These are phyloP conservation scores for Mus caroli DNA, from an alignment of 2,797 vertebrate species.

Conservation along the genomic window DNA sequence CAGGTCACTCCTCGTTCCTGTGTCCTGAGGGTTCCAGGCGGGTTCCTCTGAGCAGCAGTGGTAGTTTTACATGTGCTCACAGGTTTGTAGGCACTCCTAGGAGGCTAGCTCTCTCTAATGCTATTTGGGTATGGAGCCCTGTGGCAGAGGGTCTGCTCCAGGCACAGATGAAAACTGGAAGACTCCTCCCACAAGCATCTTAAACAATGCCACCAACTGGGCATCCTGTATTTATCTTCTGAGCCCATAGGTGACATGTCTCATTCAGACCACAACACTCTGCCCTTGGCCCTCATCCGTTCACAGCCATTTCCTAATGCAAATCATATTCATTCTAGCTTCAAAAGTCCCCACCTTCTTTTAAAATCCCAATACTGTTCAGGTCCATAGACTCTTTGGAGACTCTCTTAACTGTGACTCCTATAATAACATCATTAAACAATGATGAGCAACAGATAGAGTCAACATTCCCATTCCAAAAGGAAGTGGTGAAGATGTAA, in stretches of 20 bases:
- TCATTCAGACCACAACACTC: neutral
- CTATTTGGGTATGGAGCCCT: too few relatives aligned
- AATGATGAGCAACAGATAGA: neutral
- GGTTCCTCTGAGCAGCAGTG: too few relatives aligned
- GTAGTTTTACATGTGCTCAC: too few relatives aligned
- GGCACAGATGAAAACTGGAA: too few relatives aligned
- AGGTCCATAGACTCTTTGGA: neutral
- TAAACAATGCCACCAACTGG: neutral
- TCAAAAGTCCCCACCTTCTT: neutral
- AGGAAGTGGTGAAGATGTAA: neutral
- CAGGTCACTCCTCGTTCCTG: too few relatives aligned
- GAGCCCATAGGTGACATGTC: too few relatives aligned
- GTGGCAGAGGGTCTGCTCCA: too few relatives aligned
- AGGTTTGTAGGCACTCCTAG: too few relatives aligned
- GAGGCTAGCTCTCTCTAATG: too few relatives aligned
- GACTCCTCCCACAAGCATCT: neutral
- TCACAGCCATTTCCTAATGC: neutral
- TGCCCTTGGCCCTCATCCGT: neutral
- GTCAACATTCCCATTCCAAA: neutral
- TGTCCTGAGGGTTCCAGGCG: too few relatives aligned
- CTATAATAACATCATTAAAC: neutral
- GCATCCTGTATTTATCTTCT: neutral
- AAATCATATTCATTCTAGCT: neutral
- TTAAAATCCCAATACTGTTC: neutral
- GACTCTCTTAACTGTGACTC: neutral